A percentile compares a stretch with the other conserved stretches of the same genome.
Conservation (phyloP, 37 sponge, comb jelly and placozoan species). For the Cliona cf. orientalis region DNA sequence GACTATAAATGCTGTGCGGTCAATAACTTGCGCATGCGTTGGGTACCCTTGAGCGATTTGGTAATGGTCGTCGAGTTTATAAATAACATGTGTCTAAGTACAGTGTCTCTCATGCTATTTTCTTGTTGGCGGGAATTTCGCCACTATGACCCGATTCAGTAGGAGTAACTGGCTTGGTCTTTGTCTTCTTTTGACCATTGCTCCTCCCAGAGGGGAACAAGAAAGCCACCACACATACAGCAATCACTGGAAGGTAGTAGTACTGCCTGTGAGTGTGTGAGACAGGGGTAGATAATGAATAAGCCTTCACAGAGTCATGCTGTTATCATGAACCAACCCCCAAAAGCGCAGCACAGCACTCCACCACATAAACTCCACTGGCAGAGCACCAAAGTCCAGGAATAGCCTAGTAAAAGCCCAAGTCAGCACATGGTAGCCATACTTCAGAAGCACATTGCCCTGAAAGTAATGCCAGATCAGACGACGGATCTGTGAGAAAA, state of each 20-base stretch:
- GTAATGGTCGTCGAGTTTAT: too few species aligned
- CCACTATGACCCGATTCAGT: too few species aligned
- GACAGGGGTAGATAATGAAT: background rate
- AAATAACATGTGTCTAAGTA: too few species aligned
- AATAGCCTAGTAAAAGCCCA: constrained; percentile 29
- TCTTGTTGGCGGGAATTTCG: too few species aligned
- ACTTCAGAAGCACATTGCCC: background rate
- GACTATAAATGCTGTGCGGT: too few species aligned
- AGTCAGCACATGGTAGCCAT: constrained; percentile 55
- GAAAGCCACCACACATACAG: background rate
- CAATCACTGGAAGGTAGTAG: constrained; percentile 7
- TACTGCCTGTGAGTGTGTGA: constrained; percentile 4
- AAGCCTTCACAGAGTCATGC: background rate
- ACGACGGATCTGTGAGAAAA: background rate
- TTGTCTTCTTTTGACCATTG: background rate
- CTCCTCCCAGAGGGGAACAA: background rate
- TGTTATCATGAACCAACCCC: background rate
- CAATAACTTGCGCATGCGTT: too few species aligned
- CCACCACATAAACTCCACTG: background rate
- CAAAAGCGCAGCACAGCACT: background rate
- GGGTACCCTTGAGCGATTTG: too few species aligned
- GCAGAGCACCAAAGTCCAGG: constrained; percentile 19
- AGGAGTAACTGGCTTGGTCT: too few species aligned
- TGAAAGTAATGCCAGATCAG: background rate
- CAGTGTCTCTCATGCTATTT: too few species aligned